Evolutionary conservation across 1,140 invertebrate species (phyloP).

Genomic region (Drosophila persimilis): DNA sequence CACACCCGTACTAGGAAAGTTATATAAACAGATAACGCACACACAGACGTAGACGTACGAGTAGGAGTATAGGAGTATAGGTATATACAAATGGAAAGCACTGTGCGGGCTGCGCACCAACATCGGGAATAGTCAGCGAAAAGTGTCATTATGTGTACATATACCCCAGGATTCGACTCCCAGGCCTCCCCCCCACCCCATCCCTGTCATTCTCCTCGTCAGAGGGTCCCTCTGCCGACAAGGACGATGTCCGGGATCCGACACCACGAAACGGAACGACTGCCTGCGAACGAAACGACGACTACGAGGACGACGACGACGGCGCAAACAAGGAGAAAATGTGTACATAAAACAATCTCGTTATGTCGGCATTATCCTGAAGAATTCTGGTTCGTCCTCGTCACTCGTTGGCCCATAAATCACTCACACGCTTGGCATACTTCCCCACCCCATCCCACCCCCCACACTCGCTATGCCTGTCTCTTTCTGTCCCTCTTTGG

Average conservation of each 20-base stretch:
- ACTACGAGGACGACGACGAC: conserved; percentile 16
- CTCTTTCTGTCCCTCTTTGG: conserved; percentile 2
- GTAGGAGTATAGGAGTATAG: conserved; percentile 10
- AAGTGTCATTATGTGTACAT: conserved; percentile 73
- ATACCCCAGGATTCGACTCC: conserved; percentile 31
- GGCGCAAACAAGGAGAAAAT: conserved; percentile 69
- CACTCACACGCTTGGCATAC: conserved; percentile 80
- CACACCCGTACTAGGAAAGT: neutral
- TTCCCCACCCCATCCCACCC: conserved; percentile 45
- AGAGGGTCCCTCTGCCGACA: conserved; percentile 29
- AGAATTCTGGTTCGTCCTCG: conserved; percentile 82
- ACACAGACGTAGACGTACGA: conserved; percentile 10
- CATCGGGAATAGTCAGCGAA: conserved; percentile 49
- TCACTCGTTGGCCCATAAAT: conserved; percentile 80
- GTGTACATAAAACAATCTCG: conserved; percentile 82
- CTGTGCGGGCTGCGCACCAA: conserved; percentile 40
- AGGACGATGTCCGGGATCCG: neutral
- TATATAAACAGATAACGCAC: conserved; percentile 47
- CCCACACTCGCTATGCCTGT: conserved; percentile 2
- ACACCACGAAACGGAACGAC: neutral
- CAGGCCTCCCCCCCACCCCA: neutral
- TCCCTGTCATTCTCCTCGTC: neutral
- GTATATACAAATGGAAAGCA: conserved; percentile 52
- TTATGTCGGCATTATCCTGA: conserved; percentile 82
- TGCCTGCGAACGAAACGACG: conserved; percentile 12